Base-by-base conservation (phyloP, 1,140 invertebrate species). In the Cotesia typhae region DNA sequence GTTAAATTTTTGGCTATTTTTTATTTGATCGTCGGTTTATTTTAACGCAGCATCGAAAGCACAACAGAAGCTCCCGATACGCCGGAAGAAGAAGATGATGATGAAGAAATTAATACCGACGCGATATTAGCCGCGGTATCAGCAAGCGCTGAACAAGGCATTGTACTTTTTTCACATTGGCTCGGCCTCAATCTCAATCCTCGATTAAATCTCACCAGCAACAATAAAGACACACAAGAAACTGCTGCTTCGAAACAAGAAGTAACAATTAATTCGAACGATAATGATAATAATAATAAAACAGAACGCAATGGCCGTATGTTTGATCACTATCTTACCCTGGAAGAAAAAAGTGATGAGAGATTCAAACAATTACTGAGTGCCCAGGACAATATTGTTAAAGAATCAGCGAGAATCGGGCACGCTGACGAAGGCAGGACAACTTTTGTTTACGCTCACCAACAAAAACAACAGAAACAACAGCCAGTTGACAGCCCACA, bases 111-210 rank as follows among this genome's bases (percentile, higher is more conserved):
- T 4, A 86, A 84, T 70, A 84, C 88, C 6, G 88, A 87, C 9
- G 87, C 86, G 37, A 61, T 89, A 10, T 84, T 89, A 66, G 88
- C 85, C 1, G 88, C 85, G 0, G 87, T 89, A 1, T 89, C 87
- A 7, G 87, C 88, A 6, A 87, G 87, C 55, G 88, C 88, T 2
- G 87, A 89, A 60, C 85, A 89, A 36, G 87, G 88, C 0, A 87
- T 89, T 55, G 88, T 87, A 10, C 77, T 89, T 12, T 88, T 89
- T 68, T 88, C 83, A 0, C 87, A 86, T 65, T 87, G 88, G 81
- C 75, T 89, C 4, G 86, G 87, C 5, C 69, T 88, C 0, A 86
- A 82, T 67, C 53, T 87, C 9, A 79, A 79, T n/a, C 81, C 84
- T 5, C 83, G 79, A 41, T 4, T 81, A n/a, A 87, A 86, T 65